These are phyloP conservation scores for Spilarctia lutea DNA, from an alignment of 2,888 invertebrate species.

Conservation along the genomic window DNA sequence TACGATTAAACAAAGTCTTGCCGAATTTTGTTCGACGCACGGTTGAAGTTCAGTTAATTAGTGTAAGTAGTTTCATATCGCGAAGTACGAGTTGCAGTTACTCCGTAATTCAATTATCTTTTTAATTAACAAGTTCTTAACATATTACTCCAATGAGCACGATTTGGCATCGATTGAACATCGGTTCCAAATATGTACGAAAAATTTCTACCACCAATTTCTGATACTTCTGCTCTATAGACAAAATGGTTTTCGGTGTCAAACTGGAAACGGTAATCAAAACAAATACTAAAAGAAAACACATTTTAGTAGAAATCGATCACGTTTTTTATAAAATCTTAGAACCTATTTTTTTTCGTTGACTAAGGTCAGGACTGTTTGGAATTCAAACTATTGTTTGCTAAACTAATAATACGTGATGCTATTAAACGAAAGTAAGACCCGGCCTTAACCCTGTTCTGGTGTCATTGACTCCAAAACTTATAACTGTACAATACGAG, in stretches of 20 bases:
- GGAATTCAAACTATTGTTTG: slow-evolving; percentile 32
- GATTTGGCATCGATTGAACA: too few species aligned
- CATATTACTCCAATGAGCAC: too few species aligned
- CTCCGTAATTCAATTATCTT: too few species aligned
- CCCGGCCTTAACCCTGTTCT: slow-evolving; percentile 33
- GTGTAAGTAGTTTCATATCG: too few species aligned
- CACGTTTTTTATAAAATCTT: neutral
- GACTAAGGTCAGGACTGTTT: slow-evolving; percentile 33
- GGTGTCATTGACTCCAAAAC: slow-evolving; percentile 40
- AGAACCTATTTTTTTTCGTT: slow-evolving; percentile 6
- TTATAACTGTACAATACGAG: slow-evolving; percentile 3
- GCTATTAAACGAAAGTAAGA: slow-evolving; percentile 40
- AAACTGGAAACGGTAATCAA: neutral
- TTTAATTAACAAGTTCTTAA: too few species aligned
- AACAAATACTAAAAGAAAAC: neutral
- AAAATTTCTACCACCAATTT: neutral
- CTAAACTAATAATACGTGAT: slow-evolving; percentile 44
- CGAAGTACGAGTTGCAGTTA: too few species aligned
- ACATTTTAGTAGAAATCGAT: neutral
- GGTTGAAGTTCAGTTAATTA: too few species aligned
- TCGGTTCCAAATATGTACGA: neutral
- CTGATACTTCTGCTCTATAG: neutral
- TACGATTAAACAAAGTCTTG: too few species aligned
- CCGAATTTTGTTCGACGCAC: too few species aligned
- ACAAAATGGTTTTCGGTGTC: too few species aligned